A percentile compares a stretch with the other conserved stretches of the same genome.
Conservation (phyloP, 1,140 invertebrate species). For the Macrostomum lignano region DNA sequence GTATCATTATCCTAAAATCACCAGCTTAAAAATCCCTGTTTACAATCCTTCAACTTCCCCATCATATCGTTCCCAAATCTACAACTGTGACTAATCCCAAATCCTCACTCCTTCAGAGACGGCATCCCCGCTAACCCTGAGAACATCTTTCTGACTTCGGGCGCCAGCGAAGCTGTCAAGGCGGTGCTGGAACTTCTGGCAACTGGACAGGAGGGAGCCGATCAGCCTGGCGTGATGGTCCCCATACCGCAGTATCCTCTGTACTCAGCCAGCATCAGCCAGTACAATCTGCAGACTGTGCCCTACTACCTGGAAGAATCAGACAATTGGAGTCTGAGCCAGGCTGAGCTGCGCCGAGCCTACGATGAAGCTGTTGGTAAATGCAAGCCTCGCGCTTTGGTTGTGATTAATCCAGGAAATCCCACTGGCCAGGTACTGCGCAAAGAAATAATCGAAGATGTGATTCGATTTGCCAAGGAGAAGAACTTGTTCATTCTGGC, state of each 20-base stretch:
- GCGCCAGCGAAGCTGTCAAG: constrained; percentile 68
- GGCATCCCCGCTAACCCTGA: constrained; percentile 41
- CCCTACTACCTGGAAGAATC: constrained; percentile 50
- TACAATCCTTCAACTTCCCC: no score
- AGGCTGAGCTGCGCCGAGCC: constrained; percentile 49
- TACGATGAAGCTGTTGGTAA: constrained; percentile 36
- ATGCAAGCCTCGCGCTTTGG: constrained; percentile 52
- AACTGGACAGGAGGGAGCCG: constrained; percentile 32
- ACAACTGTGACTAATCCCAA: no score
- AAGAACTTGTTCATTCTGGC: constrained; percentile 60
- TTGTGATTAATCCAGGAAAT: no score
- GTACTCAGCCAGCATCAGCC: constrained; percentile 61
- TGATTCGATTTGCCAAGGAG: constrained; percentile 68
- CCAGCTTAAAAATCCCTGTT: no score
- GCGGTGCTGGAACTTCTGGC: constrained; percentile 41
- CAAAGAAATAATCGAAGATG: constrained; percentile 55
- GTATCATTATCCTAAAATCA: no score
- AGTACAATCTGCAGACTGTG: constrained; percentile 23
- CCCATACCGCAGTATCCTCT: constrained; percentile 93
- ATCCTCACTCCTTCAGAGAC: constrained; percentile 49
- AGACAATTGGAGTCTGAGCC: constrained; percentile 52
- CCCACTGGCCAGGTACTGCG: constrained; percentile 76
- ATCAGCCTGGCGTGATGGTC: constrained; percentile 51
- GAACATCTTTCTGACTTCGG: constrained; percentile 56
- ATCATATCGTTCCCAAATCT: no score